Conservation (phyloP, 2,888 invertebrate genomes). For the Eupithecia exiguata region DNA sequence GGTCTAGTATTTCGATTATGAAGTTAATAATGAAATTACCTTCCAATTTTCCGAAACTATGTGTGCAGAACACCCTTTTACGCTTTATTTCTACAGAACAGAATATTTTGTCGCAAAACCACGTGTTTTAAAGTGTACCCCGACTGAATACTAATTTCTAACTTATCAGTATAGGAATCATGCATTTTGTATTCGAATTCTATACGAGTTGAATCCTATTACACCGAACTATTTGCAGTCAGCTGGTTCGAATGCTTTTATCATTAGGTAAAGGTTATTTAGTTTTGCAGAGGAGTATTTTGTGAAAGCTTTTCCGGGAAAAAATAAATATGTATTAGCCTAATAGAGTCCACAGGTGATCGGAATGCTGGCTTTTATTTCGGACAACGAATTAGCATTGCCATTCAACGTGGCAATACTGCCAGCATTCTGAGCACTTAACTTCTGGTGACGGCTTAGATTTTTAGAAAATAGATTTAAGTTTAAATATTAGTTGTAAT, state of each 20-base stretch:
- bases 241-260: background rate
- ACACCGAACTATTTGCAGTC: constrained; percentile 10
- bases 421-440: too few relatives aligned
- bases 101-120: constrained; percentile 21
- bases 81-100: background rate
- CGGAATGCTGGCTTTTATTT: too few relatives aligned
- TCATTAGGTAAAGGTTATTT: background rate
- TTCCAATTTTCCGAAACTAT: background rate
- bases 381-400: too few relatives aligned
- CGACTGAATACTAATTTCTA: constrained; percentile 31
- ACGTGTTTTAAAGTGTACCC: constrained; percentile 34
- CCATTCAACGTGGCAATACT: too few relatives aligned
- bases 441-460: too few relatives aligned
- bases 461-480: too few relatives aligned
- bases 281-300: background rate
- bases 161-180: constrained; percentile 20
- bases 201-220: constrained; percentile 7
- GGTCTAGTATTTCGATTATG: background rate
- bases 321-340: background rate
- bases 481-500: too few relatives aligned
- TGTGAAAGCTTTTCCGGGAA: background rate
- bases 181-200: constrained; percentile 24
- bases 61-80: background rate
- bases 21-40: background rate
- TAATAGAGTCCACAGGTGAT: too few relatives aligned